Evolutionary conservation across 1,140 invertebrate genomes (phyloP).

Genomic region (Drosophila pachea): DNA sequence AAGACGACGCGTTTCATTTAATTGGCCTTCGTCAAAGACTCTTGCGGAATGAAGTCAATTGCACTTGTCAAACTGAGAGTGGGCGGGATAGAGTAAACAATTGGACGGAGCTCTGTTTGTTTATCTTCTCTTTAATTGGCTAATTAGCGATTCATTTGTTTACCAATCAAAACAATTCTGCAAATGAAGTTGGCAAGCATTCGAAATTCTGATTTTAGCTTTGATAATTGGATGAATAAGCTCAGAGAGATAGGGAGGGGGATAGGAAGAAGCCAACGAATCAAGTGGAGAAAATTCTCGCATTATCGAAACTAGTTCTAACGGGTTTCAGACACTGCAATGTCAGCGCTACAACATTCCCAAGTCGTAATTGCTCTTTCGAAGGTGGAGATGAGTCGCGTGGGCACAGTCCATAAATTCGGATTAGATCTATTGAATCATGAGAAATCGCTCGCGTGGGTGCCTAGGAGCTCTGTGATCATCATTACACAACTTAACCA

Average conservation of each 20-base stretch:
- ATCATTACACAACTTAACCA: slow-evolving; percentile 1
- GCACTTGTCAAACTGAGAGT: slow-evolving; percentile 49
- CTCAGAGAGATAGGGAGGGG: neutral
- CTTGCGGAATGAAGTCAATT: slow-evolving; percentile 13
- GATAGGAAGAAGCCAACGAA: neutral
- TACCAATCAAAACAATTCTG: slow-evolving; percentile 60
- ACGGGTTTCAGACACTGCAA: too few species aligned
- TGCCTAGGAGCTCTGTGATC: slow-evolving; percentile 18
- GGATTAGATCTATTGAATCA: slow-evolving; percentile 56
- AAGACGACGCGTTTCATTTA: slow-evolving; percentile 55
- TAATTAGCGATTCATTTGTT: slow-evolving; percentile 55
- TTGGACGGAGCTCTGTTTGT: slow-evolving; percentile 21
- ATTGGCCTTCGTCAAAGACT: slow-evolving; percentile 55
- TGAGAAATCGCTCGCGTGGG: slow-evolving; percentile 23
- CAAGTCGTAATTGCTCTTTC: slow-evolving; percentile 1
- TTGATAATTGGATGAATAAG: neutral
- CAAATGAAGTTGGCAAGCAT: slow-evolving; percentile 26
- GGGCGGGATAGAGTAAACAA: slow-evolving; percentile 24
- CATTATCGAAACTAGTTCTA: too few species aligned
- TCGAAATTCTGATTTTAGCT: neutral
- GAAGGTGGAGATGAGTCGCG: slow-evolving; percentile 9
- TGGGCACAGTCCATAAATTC: slow-evolving; percentile 48
- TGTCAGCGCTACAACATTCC: too few species aligned
- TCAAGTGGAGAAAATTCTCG: too few species aligned
- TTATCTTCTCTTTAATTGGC: slow-evolving; percentile 42